Conservation (phyloP, 2,888 invertebrate genomes). For the Cotesia congregata region DNA sequence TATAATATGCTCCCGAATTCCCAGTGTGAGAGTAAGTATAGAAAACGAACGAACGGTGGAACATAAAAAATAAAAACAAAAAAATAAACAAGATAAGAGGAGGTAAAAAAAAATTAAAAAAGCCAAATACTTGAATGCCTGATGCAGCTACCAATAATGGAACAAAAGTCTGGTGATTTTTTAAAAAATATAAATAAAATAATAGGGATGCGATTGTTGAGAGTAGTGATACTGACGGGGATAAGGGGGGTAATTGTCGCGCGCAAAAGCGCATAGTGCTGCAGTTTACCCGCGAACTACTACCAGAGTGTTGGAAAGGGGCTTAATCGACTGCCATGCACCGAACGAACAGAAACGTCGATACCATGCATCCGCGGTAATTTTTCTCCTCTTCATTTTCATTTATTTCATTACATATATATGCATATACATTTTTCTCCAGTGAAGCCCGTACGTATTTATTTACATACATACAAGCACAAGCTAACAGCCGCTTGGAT, state of each 20-base stretch:
- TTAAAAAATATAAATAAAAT: slow-evolving; percentile 6
- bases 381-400: slow-evolving; percentile 34
- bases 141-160: slow-evolving; percentile 22
- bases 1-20: slow-evolving; percentile 55
- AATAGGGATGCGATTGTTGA: background rate
- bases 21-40: background rate
- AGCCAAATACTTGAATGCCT: slow-evolving; percentile 23
- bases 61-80: slow-evolving; percentile 1
- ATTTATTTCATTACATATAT: slow-evolving; percentile 22
- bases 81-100: background rate
- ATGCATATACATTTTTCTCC: background rate
- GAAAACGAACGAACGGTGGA: background rate
- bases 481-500: background rate
- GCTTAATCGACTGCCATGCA: slow-evolving; percentile 44
- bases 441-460: too few relatives aligned
- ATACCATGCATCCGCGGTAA: slow-evolving; percentile 49
- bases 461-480: background rate
- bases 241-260: slow-evolving; percentile 30
- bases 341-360: slow-evolving; percentile 50
- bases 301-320: slow-evolving; percentile 16
- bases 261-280: slow-evolving; percentile 34
- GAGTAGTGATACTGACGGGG: background rate
- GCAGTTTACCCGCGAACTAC: slow-evolving; percentile 25
- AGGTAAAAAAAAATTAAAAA: slow-evolving; percentile 1
- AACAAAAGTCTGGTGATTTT: slow-evolving; percentile 31